These are phyloP conservation scores for Polymixis lichenea DNA, from an alignment of 2,888 invertebrate genomes.

Conservation along the genomic window DNA sequence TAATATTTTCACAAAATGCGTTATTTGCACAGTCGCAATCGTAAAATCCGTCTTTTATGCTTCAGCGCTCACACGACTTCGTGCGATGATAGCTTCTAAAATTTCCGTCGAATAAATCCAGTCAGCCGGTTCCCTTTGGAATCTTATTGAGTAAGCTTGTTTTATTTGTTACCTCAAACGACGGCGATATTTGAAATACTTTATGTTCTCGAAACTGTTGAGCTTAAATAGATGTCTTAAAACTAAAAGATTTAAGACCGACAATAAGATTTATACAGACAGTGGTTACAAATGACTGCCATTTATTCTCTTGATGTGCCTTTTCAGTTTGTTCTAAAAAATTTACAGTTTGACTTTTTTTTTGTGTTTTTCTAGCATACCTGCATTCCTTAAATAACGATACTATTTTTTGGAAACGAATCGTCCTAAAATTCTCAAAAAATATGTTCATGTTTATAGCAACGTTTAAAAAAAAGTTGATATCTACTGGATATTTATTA, in stretches of 20 bases:
- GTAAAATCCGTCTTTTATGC: slow-evolving; percentile 69
- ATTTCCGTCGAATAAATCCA: slow-evolving; percentile 61
- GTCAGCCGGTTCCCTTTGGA: slow-evolving; percentile 48
- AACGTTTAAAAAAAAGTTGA: too few relatives aligned
- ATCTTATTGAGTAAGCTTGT: slow-evolving; percentile 62
- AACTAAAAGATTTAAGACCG: slow-evolving; percentile 39
- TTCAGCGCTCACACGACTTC: slow-evolving; percentile 44
- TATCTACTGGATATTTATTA: neutral
- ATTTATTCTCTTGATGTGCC: slow-evolving; percentile 27
- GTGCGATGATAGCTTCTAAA: slow-evolving; percentile 61
- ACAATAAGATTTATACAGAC: slow-evolving; percentile 34
- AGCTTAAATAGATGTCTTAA: slow-evolving; percentile 40
- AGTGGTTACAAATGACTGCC: slow-evolving; percentile 30
- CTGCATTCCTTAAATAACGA: neutral
- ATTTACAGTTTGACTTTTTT: slow-evolving; percentile 6
- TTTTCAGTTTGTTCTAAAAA: slow-evolving; percentile 16
- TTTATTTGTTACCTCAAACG: slow-evolving; percentile 57
- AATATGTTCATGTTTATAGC: neutral
- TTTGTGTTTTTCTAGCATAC: neutral
- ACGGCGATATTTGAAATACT: slow-evolving; percentile 33
- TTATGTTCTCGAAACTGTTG: slow-evolving; percentile 38
- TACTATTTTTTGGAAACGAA: neutral
- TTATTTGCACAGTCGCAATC: slow-evolving; percentile 68
- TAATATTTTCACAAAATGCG: slow-evolving; percentile 65
- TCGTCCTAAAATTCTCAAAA: neutral